Evolutionary conservation across 2,888 invertebrate genomes (phyloP).

Genomic region (Coleophora deauratella): DNA sequence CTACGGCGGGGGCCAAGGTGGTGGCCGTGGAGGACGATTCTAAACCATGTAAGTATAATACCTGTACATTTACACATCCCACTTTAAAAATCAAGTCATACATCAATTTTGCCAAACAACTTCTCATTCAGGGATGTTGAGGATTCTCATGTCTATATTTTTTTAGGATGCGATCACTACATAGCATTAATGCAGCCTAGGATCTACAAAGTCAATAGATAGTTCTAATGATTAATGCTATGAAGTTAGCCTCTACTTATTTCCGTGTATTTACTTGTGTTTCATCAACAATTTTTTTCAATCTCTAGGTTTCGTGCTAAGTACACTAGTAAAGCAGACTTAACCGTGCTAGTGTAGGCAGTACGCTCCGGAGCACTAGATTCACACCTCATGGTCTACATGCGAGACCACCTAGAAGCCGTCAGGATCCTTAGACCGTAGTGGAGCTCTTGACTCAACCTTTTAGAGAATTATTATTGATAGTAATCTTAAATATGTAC

Average conservation of each 20-base stretch:
- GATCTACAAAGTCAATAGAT: slow-evolving; percentile 27
- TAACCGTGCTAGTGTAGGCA: slow-evolving; percentile 72
- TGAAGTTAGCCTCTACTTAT: slow-evolving; percentile 53
- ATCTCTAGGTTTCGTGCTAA: slow-evolving; percentile 75
- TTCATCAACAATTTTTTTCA: slow-evolving; percentile 67
- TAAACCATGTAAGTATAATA: slow-evolving; percentile 46
- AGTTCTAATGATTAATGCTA: slow-evolving; percentile 61
- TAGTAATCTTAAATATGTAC: slow-evolving; percentile 58
- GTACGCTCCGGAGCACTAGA: slow-evolving; percentile 73
- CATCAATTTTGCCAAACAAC: too few relatives aligned
- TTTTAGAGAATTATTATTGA: slow-evolving; percentile 48
- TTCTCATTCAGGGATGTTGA: slow-evolving; percentile 31
- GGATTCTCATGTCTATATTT: slow-evolving; percentile 22
- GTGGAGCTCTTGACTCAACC: slow-evolving; percentile 51
- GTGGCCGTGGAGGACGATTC: slow-evolving; percentile 49
- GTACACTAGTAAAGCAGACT: slow-evolving; percentile 73
- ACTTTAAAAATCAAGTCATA: slow-evolving; percentile 1
- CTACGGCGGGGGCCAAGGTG: slow-evolving; percentile 58
- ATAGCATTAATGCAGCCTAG: slow-evolving; percentile 63
- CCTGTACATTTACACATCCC: slow-evolving; percentile 16
- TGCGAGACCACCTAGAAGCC: slow-evolving; percentile 67
- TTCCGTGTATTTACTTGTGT: slow-evolving; percentile 46
- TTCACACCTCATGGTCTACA: slow-evolving; percentile 67
- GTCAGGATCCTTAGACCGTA: slow-evolving; percentile 64
- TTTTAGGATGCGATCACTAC: slow-evolving; percentile 43